These are phyloP conservation scores for Nothura maculosa DNA, from an alignment of 2,797 vertebrate genomes.

Conservation along the genomic window DNA sequence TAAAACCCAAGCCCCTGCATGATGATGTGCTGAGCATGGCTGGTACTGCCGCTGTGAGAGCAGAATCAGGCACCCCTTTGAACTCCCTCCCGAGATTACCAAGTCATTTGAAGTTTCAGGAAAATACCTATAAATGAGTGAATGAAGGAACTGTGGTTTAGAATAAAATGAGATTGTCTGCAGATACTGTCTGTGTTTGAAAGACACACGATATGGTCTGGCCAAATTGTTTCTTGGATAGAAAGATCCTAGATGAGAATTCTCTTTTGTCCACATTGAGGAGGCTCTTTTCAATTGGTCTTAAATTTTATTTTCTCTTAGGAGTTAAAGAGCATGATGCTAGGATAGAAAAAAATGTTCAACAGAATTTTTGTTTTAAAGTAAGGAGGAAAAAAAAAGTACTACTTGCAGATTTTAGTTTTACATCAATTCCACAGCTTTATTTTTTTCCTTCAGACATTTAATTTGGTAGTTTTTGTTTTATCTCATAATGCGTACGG, in stretches of 20 bases:
- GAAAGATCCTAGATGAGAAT: neutral
- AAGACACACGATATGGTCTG: neutral
- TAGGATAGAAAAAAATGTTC: neutral
- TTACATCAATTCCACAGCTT: neutral
- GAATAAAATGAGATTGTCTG: neutral
- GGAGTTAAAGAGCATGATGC: neutral
- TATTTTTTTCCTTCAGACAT: neutral
- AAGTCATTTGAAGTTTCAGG: conserved; percentile 49
- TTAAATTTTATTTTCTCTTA: neutral
- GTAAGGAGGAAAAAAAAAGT: neutral
- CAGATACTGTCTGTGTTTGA: neutral
- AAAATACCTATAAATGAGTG: neutral
- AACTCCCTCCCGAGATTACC: conserved; percentile 38
- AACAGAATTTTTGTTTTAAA: neutral
- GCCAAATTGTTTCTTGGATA: neutral
- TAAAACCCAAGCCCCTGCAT: conserved; percentile 19
- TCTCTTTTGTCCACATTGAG: neutral
- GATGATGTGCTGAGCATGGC: conserved; percentile 4
- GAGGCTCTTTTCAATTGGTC: neutral
- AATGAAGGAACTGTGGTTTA: conserved; percentile 14
- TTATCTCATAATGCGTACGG: neutral
- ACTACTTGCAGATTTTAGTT: neutral
- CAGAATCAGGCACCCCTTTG: conserved; percentile 44
- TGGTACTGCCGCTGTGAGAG: conserved; percentile 44
- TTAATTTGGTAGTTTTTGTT: neutral